Conservation (phyloP, 2,797 vertebrate genomes). For the Acropternis orthonyx region DNA sequence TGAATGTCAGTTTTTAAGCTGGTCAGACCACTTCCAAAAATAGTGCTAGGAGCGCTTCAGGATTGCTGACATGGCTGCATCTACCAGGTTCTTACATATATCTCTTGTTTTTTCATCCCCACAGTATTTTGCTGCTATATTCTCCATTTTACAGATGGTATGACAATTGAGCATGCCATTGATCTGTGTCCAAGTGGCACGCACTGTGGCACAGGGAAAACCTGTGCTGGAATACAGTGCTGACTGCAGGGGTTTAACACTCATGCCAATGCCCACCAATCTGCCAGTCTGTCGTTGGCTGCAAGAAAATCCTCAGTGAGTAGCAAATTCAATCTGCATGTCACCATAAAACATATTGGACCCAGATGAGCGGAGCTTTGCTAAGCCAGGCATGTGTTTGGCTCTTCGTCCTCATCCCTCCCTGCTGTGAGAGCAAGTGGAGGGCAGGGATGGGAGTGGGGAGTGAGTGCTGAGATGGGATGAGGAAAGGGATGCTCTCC, state of each 20-base stretch:
- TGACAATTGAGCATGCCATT: neutral
- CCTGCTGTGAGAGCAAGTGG: slow-evolving; percentile 42
- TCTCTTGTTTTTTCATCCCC: neutral
- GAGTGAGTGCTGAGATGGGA: neutral
- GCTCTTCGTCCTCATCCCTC: neutral
- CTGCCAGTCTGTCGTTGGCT: neutral
- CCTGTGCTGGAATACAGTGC: neutral
- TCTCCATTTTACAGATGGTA: neutral
- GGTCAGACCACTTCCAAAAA: neutral
- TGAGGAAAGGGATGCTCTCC: neutral
- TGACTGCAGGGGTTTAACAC: neutral
- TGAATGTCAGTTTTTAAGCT: neutral
- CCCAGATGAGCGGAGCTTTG: slow-evolving; percentile 15
- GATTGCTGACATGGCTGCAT: neutral
- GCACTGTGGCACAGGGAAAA: neutral
- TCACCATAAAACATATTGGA: slow-evolving; percentile 21
- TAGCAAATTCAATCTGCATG: neutral
- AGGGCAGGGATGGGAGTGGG: slow-evolving; percentile 14
- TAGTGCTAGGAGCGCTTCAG: neutral
- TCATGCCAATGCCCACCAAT: fast-evolving
- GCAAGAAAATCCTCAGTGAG: neutral
- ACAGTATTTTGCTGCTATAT: neutral
- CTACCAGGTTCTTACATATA: neutral
- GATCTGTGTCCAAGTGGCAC: neutral
- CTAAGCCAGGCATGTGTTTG: neutral